Percentiles rank a stretch among this genome's conserved stretches.
Conservation (phyloP, 2,113 vertebrate genomes). For the Eurypyga helias region DNA sequence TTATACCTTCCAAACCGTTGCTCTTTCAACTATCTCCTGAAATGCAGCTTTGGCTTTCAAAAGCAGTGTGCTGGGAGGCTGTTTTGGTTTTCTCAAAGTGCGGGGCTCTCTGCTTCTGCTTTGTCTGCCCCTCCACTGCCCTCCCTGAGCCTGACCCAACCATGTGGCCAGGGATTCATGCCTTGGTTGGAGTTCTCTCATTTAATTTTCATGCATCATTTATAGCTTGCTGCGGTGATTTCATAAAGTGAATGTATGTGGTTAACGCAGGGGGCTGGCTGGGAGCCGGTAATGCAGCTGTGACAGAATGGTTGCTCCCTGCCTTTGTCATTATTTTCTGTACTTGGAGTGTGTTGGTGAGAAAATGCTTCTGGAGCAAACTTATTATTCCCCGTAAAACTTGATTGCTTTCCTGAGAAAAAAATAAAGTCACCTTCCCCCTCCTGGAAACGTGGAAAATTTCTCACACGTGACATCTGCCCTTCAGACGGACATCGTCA, state of each 20-base stretch:
- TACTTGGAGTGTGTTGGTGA: conserved; percentile 9
- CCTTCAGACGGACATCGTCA: not conserved
- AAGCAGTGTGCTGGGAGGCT: not conserved
- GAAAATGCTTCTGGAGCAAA: not conserved
- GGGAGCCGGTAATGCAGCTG: conserved; percentile 9
- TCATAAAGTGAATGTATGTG: conserved; percentile 41
- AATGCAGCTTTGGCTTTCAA: not conserved
- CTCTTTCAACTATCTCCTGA: not conserved
- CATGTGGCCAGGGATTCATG: conserved; percentile 47
- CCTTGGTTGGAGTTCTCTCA: conserved; percentile 64
- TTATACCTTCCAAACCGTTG: not conserved
- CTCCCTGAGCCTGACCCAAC: not conserved
- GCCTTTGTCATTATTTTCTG: conserved; percentile 56
- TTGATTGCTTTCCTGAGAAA: not conserved
- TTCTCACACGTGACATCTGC: rapidly evolving
- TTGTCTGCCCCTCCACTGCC: conserved; percentile 37
- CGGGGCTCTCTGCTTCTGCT: not conserved
- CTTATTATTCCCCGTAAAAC: not conserved
- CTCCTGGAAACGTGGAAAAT: conserved; percentile 13
- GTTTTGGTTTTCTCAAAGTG: not conserved
- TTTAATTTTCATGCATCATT: conserved; percentile 74
- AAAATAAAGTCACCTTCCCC: not conserved
- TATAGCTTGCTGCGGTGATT: conserved; percentile 58
- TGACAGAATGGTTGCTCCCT: conserved; percentile 41
- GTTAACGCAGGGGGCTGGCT: conserved; percentile 10